These are phyloP conservation scores for Nasonia giraulti DNA, from an alignment of 1,140 invertebrate species.

Conservation along the genomic window DNA sequence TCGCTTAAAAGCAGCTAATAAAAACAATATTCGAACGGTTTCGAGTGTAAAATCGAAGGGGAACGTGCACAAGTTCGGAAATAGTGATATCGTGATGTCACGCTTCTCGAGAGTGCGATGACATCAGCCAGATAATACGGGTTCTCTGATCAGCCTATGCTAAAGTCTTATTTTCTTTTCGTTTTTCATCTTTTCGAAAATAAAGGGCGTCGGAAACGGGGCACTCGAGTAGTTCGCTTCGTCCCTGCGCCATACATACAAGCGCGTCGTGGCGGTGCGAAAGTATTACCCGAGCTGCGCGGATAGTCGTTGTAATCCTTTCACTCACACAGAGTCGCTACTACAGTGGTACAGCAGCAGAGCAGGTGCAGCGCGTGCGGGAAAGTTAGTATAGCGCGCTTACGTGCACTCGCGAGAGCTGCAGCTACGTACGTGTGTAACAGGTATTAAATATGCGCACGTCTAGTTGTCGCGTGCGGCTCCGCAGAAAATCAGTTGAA, in stretches of 20 bases:
- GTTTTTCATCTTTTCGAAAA: background rate
- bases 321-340: background rate
- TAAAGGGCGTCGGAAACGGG: background rate
- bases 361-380: constrained; percentile 57
- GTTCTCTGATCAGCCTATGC: too few relatives aligned
- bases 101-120: too few relatives aligned
- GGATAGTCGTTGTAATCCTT: background rate
- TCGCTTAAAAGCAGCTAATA: too few relatives aligned
- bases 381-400: constrained; percentile 49
- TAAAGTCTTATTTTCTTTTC: too few relatives aligned
- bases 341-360: constrained; percentile 46
- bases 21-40: too few relatives aligned
- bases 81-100: too few relatives aligned
- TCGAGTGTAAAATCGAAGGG: too few relatives aligned
- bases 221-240: background rate
- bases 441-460: background rate
- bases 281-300: background rate
- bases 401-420: constrained; percentile 11
- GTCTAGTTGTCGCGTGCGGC: background rate
- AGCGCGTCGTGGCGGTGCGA: background rate
- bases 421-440: background rate
- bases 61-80: too few relatives aligned
- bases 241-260: background rate
- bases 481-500: background rate
- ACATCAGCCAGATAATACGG: too few relatives aligned